Conservation (phyloP, 2,797 vertebrate genomes). For the Rhynchotus rufescens region DNA sequence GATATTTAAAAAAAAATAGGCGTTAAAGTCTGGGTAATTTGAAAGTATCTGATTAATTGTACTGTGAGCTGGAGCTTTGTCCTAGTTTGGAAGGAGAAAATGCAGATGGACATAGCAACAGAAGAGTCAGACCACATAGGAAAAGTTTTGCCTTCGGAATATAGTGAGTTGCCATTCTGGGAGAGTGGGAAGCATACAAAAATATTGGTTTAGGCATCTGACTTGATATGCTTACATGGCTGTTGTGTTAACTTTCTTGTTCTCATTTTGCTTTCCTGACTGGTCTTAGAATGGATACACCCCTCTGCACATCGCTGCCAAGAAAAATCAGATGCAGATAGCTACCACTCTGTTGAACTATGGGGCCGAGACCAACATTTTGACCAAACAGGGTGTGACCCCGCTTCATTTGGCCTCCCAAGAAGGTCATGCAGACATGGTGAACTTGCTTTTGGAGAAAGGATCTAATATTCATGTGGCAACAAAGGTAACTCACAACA, state of each 20-base stretch:
- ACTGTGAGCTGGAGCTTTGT: background rate
- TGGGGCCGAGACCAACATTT: conserved; percentile 90
- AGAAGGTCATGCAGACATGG: conserved; percentile 93
- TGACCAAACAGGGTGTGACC: conserved; percentile 95
- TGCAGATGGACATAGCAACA: background rate
- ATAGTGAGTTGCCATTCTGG: background rate
- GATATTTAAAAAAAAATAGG: background rate
- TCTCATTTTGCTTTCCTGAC: background rate
- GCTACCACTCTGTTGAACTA: conserved; percentile 91
- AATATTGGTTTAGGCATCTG: background rate
- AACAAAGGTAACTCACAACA: conserved; percentile 87
- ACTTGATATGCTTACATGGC: background rate
- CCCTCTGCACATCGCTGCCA: conserved; percentile 96
- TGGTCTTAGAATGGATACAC: conserved; percentile 93
- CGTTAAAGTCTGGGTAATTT: rapidly evolving
- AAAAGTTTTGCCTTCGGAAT: background rate
- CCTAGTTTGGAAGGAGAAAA: rapidly evolving
- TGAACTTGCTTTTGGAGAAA: conserved; percentile 89
- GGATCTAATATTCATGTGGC: conserved; percentile 87
- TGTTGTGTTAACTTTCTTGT: background rate
- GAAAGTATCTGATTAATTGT: background rate
- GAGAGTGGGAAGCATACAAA: background rate
- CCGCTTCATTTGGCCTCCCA: conserved; percentile 95
- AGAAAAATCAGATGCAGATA: conserved; percentile 98
- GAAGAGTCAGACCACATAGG: background rate